These are phyloP conservation scores for Plutomurus gul DNA, from an alignment of 1,140 invertebrate species.

Conservation along the genomic window DNA sequence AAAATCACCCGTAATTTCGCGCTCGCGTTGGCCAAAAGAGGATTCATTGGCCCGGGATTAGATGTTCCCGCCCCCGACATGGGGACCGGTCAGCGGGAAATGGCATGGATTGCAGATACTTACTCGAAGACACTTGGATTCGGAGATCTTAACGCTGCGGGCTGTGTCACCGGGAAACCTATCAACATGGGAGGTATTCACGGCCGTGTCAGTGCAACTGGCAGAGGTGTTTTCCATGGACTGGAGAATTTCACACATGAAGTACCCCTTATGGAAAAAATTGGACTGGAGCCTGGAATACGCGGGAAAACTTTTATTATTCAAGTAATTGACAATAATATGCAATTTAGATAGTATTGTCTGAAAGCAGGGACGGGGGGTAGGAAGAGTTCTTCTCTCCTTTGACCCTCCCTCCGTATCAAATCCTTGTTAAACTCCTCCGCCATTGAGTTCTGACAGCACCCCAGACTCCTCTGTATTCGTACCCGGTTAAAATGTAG, in stretches of 20 bases:
- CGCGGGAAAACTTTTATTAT: slow-evolving; percentile 97
- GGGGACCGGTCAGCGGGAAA: slow-evolving; percentile 96
- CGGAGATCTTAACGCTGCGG: slow-evolving; percentile 94
- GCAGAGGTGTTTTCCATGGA: slow-evolving; percentile 96
- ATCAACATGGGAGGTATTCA: slow-evolving; percentile 75
- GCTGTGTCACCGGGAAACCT: slow-evolving; percentile 86
- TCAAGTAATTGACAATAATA: slow-evolving; percentile 63
- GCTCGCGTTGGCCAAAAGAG: slow-evolving; percentile 96
- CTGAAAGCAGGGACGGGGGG: too few relatives aligned
- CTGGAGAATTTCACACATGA: slow-evolving; percentile 98
- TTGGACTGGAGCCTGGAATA: slow-evolving; percentile 94
- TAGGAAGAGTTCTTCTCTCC: too few relatives aligned
- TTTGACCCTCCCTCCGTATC: too few relatives aligned
- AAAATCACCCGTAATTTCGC: slow-evolving; percentile 97
- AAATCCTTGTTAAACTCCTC: too few relatives aligned
- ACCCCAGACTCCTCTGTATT: too few relatives aligned
- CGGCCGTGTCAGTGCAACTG: slow-evolving; percentile 94
- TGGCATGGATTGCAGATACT: slow-evolving; percentile 99
- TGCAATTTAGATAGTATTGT: neutral
- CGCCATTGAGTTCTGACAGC: too few relatives aligned
- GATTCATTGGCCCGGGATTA: slow-evolving; percentile 95
- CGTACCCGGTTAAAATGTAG: too few relatives aligned
- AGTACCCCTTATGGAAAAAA: slow-evolving; percentile 93
- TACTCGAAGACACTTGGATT: slow-evolving; percentile 94
- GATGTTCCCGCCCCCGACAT: slow-evolving; percentile 84